These are phyloP conservation scores for Eueides isabella DNA, from an alignment of 1,140 invertebrate genomes.

Conservation along the genomic window DNA sequence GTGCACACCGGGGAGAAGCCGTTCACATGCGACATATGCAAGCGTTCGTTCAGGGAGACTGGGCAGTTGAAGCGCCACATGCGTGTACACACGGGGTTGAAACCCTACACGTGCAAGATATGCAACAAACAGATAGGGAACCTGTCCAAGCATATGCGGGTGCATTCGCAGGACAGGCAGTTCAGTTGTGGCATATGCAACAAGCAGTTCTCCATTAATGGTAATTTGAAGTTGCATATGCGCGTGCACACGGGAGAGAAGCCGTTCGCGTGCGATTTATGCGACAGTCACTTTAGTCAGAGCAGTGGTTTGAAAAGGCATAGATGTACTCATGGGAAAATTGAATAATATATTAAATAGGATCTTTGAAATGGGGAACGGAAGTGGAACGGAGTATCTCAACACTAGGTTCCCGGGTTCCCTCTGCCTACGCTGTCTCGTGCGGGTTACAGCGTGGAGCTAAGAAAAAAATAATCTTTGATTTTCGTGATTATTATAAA, in stretches of 20 bases:
- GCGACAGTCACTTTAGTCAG: conserved; percentile 61
- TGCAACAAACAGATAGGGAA: conserved; percentile 75
- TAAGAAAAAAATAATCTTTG: no score
- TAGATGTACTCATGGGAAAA: conserved; percentile 50
- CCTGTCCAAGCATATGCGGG: conserved; percentile 86
- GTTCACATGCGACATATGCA: conserved; percentile 70
- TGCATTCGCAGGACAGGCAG: conserved; percentile 87
- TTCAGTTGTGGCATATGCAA: conserved; percentile 84
- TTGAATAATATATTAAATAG: conserved; percentile 14
- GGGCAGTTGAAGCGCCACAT: conserved; percentile 70
- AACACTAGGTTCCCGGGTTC: no score
- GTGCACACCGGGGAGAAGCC: conserved; percentile 76
- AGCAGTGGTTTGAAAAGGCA: conserved; percentile 62
- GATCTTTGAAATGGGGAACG: no score
- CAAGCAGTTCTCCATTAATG: conserved; percentile 84
- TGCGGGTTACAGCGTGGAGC: no score
- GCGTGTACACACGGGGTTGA: conserved; percentile 63
- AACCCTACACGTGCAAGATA: conserved; percentile 67
- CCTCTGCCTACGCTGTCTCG: no score
- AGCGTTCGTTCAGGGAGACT: conserved; percentile 66
- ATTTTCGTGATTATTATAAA: no score
- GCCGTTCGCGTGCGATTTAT: conserved; percentile 59
- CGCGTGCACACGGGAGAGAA: conserved; percentile 75
- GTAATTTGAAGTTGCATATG: conserved; percentile 82
- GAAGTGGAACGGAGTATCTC: no score